Evolutionary conservation across 2,888 invertebrate species (phyloP), one percentile per base, ranked within the genome.

Genomic region (Heteromyza rotundicornis): DNA sequence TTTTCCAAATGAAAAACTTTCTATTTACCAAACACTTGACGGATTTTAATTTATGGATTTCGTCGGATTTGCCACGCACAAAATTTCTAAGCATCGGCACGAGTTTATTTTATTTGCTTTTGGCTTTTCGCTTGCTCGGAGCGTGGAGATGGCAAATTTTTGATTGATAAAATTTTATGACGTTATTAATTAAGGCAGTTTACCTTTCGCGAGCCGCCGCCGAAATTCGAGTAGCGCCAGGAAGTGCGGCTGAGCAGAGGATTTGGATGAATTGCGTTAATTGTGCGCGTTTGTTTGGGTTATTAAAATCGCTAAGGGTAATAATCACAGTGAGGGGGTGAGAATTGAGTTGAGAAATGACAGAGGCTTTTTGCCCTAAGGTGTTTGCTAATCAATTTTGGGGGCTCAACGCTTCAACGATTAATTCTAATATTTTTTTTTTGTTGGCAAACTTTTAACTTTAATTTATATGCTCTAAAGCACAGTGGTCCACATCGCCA

Each of bases 1-100:
- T n/a, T n/a, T n/a, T n/a, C n/a, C n/a, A 27, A 27, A 27, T 27
- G 27, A 5, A 27, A 27, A 27, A 27, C 5, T 27, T 10, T 5
- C 27, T 47, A 47, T 47, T 47, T 47, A 20, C 20, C 47, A 20
- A 47, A 47, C 47, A 47, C 47, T 47, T 47, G 47, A 47, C 47
- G 47, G 47, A 47, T 47, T 47, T 19, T 47, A 47, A 47, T 47
- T 47, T 47, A 47, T 47, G 47, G 47, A 47, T 47, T 47, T 19
- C 19, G 5, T 5, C 17, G 47, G 47, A 47, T 47, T 47, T 19
- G 47, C 20, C n/a, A n/a, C n/a, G n/a, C n/a, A n/a, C n/a, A n/a
- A n/a, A n/a, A 47, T 19, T 14, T 3, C 40, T 8, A 14, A 40
- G 14, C 10, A 40, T 40, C 27, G 27, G 27, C 27, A 27, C 5